Base-by-base conservation (phyloP, 2,797 vertebrate species). In the Alcedo quadribrachys region DNA sequence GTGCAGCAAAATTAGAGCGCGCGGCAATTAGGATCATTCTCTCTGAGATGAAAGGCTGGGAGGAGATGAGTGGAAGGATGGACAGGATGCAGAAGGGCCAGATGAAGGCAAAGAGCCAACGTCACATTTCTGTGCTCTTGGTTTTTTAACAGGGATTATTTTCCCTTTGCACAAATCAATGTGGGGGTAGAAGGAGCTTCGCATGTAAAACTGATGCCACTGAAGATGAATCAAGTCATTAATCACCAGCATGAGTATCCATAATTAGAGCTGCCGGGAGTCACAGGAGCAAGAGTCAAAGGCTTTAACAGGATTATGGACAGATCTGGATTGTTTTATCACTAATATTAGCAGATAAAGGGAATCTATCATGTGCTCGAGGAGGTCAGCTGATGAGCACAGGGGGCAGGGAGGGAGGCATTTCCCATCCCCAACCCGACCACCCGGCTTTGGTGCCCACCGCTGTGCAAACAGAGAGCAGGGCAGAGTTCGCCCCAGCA, bases 271-370 rank as follows among this genome's bases (percentile, higher is more conserved):
- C 85, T 94, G 81, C 77, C 0, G 3, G 89, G 66, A 96, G 92
- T 90, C 92, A 79, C 89, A 81, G 92, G 71, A 94, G 90, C 87
- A 90, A 62, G 85, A 94, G 93, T 77, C 91, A 94, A 91, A 91
- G 93, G 82, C 80, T 94, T 55, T 94, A 96, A 96, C 86, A 57
- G 88, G 86, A 96, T 94, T 94, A 95, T 6, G 69, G 81, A 76
- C 89, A 93, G 86, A 85, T 76, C 73, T 82, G 86, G 94, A 92
- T 82, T 55, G 63, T 53, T 94, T 96, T 93, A 92, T 78, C 81
- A 62, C 81, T 54, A 57, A 73, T 75, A 76, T 80, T 62, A 91
- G 75, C 71, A 90, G 90, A 87, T 85, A 85, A 81, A 87, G 80
- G 32, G 81, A 83, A 53, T 18, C 61, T 48, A 40, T 63, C 57